A percentile compares a stretch with the other conserved stretches of the same genome.
These are phyloP conservation scores for Phrynosoma platyrhinos DNA, from an alignment of 2,113 vertebrate genomes.

Conservation along the genomic window DNA sequence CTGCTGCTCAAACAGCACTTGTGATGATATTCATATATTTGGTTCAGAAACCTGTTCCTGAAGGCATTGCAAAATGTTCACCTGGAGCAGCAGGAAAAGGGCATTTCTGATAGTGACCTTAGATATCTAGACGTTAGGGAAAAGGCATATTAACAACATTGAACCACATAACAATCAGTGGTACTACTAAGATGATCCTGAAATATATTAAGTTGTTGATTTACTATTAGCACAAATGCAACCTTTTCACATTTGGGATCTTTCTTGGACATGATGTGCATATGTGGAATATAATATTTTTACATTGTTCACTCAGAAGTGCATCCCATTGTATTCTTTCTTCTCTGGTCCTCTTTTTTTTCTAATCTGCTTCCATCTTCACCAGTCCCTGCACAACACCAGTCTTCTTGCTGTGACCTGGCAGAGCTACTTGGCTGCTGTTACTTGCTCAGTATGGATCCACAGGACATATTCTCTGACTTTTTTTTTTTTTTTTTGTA, in stretches of 20 bases:
- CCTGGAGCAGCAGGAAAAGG: neutral
- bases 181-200: neutral
- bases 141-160: no score
- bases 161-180: neutral
- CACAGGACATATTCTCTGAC: neutral
- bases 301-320: neutral
- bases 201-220: neutral
- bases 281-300: neutral
- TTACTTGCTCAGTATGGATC: neutral
- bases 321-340: neutral
- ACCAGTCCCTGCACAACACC: no score
- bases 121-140: neutral
- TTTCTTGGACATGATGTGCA: neutral
- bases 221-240: neutral
- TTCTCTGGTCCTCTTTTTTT: neutral
- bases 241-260: neutral
- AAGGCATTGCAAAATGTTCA: neutral
- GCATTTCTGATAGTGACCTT: neutral
- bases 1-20: neutral
- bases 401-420: neutral
- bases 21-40: slow-evolving; percentile 16
- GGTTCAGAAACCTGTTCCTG: neutral
- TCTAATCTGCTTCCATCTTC: neutral
- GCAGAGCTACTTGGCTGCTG: neutral
- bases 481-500: neutral